Evolutionary conservation across 2,888 invertebrate genomes (phyloP).

Genomic region (Adela reaumurella): DNA sequence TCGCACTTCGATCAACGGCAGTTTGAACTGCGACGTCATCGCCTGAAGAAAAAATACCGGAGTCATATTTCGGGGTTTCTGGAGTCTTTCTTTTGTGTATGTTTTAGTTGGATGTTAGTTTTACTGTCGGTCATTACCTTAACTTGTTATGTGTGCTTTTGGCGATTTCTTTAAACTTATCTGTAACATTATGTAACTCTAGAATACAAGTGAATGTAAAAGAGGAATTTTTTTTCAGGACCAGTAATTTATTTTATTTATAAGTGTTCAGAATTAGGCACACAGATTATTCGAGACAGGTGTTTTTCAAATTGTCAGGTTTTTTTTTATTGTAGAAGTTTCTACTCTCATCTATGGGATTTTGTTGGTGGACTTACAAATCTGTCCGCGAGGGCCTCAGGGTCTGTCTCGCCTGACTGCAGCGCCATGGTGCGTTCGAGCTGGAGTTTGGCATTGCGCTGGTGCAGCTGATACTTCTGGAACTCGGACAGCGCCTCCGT

Average conservation of each 20-base stretch:
- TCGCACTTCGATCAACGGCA: slow-evolving; percentile 64
- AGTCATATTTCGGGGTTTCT: background rate
- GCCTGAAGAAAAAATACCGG: slow-evolving; percentile 54
- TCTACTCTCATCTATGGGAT: background rate
- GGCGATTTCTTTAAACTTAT: too few species aligned
- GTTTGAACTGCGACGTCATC: slow-evolving; percentile 63
- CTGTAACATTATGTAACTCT: too few species aligned
- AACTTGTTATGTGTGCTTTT: too few species aligned
- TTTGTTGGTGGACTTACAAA: slow-evolving; percentile 41
- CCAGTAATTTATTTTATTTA: too few species aligned
- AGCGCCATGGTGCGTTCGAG: slow-evolving; percentile 56
- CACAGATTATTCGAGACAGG: too few species aligned
- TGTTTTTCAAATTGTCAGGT: too few species aligned
- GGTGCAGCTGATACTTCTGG: slow-evolving; percentile 58
- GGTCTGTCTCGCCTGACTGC: slow-evolving; percentile 61
- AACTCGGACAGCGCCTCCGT: slow-evolving; percentile 72
- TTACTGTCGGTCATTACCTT: too few species aligned
- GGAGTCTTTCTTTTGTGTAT: too few species aligned
- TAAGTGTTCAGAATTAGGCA: too few species aligned
- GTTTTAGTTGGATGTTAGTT: too few species aligned
- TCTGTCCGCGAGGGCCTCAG: slow-evolving; percentile 59
- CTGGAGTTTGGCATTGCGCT: slow-evolving; percentile 56
- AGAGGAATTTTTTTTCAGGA: too few species aligned
- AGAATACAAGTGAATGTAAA: too few species aligned
- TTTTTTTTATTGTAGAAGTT: background rate